phyloP scores from a whole-genome alignment of 2,113 vertebrate species.

The Tyrannus savana region DNA sequence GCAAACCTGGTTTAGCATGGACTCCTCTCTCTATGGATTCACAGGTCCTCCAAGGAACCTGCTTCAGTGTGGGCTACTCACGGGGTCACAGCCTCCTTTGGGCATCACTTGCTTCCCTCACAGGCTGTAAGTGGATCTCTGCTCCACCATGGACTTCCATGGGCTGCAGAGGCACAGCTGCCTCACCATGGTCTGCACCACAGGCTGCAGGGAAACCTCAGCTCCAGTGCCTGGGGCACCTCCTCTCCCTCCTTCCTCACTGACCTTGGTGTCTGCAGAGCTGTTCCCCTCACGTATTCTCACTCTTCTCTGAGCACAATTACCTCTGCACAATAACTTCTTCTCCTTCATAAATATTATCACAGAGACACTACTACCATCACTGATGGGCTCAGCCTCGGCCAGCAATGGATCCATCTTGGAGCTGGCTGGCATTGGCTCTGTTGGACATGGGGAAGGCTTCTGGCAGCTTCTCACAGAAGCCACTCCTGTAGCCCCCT shows the following conservation, averaged over 20 bases:
- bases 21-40: background rate
- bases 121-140: background rate
- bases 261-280: background rate
- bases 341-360: background rate
- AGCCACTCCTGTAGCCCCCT: background rate
- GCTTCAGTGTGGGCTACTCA: background rate
- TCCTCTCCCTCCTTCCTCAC: background rate
- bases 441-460: background rate
- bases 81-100: background rate
- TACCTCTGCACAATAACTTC: background rate
- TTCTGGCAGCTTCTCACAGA: background rate
- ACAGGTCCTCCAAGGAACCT: background rate
- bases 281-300: background rate
- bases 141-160: background rate
- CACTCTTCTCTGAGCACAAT: background rate
- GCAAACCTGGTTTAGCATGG: background rate
- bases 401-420: rapidly evolving
- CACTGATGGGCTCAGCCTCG: background rate
- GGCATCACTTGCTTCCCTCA: background rate
- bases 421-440: background rate
- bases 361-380: background rate
- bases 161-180: background rate
- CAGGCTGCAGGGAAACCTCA: background rate
- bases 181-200: background rate
- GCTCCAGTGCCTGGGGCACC: background rate